Conservation (phyloP, 2,797 vertebrate genomes). For the Hippopotamyrus pictus region DNA sequence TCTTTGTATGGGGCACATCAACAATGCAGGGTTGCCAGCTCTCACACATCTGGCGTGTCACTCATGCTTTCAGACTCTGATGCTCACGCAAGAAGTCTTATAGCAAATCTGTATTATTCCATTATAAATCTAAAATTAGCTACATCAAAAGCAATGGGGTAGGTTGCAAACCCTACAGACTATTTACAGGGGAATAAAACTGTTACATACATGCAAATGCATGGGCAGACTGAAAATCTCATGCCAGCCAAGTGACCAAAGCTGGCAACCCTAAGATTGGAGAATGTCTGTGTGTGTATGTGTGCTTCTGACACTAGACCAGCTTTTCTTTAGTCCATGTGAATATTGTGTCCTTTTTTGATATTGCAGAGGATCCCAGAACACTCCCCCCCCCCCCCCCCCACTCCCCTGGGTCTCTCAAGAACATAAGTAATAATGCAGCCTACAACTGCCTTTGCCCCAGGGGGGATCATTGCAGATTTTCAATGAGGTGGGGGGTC, state of each 20-base stretch:
- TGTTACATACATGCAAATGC: background rate
- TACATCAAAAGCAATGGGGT: background rate
- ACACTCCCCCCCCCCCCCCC: background rate
- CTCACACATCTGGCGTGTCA: background rate
- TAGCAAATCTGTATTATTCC: background rate
- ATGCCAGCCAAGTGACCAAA: background rate
- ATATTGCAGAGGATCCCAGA: background rate
- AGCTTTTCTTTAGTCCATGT: background rate
- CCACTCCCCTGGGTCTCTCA: slow-evolving; percentile 26
- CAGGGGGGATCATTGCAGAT: slow-evolving; percentile 34
- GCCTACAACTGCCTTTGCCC: slow-evolving; percentile 14
- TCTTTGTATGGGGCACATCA: background rate
- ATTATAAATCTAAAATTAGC: background rate
- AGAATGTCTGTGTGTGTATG: background rate
- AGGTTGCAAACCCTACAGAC: background rate
- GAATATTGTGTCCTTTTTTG: background rate
- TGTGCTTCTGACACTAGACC: background rate
- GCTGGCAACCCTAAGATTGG: background rate
- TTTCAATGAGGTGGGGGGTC: slow-evolving; percentile 46
- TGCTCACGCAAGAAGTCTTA: background rate
- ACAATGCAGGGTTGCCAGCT: background rate
- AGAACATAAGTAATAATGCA: slow-evolving; percentile 47
- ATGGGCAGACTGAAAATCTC: background rate
- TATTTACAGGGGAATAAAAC: background rate
- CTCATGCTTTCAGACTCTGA: background rate